phyloP scores from a whole-genome alignment of 2,113 vertebrate genomes.

The Thamnophis sirtalis region DNA sequence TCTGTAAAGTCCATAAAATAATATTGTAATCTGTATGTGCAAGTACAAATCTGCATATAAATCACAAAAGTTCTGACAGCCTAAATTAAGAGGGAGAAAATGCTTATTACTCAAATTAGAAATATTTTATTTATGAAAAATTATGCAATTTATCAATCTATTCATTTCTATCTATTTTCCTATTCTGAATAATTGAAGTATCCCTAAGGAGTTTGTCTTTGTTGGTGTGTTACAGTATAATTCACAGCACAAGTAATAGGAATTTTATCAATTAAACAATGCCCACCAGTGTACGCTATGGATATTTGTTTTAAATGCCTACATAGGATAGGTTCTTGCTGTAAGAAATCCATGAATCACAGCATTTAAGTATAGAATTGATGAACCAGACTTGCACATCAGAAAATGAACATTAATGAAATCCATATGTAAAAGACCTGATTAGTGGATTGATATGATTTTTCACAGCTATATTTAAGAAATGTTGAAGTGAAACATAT shows the following conservation, averaged over 20 bases:
- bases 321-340: conserved; percentile 23
- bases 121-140: background rate
- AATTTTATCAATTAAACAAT: conserved; percentile 40
- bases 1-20: background rate
- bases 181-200: background rate
- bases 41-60: background rate
- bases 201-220: background rate
- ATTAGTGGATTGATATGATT: conserved; percentile 62
- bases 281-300: conserved; percentile 43
- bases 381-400: conserved; percentile 25
- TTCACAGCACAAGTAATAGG: background rate
- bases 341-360: conserved; percentile 53
- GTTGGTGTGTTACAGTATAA: background rate
- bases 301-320: conserved; percentile 39
- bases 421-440: conserved; percentile 50
- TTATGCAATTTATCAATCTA: background rate
- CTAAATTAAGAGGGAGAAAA: background rate
- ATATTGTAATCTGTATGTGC: background rate
- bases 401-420: conserved; percentile 59
- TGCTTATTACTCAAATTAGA: background rate
- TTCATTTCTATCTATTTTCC: background rate
- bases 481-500: conserved; percentile 53
- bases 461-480: conserved; percentile 64
- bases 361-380: conserved; percentile 42
- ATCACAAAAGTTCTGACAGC: background rate